A percentile compares a stretch with the other conserved stretches of the same genome.
Conservation (phyloP, 2,888 invertebrate genomes). For the Sepiola atlantica region DNA sequence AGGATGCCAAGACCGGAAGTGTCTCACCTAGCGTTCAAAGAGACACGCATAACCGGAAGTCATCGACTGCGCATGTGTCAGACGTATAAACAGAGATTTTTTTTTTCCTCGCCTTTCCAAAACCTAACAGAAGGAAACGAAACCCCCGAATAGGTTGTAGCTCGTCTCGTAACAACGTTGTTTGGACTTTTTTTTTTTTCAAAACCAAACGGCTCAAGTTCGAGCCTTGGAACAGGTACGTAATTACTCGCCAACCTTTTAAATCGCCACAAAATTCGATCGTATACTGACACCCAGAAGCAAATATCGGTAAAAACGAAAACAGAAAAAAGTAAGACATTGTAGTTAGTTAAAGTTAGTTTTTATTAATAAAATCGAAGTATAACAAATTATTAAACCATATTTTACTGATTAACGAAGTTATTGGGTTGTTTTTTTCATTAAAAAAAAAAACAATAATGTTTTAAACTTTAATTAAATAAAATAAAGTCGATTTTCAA, state of each 20-base stretch:
- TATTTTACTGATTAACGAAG: neutral
- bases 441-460: too few relatives aligned
- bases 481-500: too few relatives aligned
- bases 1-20: neutral
- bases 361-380: neutral
- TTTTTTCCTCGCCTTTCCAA: neutral
- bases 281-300: neutral
- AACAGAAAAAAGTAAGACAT: neutral
- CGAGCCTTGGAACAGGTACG: constrained; percentile 8
- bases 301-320: too few relatives aligned
- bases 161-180: constrained; percentile 10
- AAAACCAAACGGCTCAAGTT: constrained; percentile 12
- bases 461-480: too few relatives aligned
- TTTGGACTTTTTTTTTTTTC: neutral
- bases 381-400: too few relatives aligned
- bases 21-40: neutral
- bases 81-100: neutral
- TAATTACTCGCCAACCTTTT: neutral
- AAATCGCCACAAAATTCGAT: neutral
- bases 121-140: neutral
- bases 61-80: neutral
- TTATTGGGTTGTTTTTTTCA: neutral
- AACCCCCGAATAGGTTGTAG: neutral
- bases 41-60: neutral
- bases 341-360: neutral